phyloP scores from a whole-genome alignment of 2,888 invertebrate species.

The Pseudeuparius sepicola region DNA sequence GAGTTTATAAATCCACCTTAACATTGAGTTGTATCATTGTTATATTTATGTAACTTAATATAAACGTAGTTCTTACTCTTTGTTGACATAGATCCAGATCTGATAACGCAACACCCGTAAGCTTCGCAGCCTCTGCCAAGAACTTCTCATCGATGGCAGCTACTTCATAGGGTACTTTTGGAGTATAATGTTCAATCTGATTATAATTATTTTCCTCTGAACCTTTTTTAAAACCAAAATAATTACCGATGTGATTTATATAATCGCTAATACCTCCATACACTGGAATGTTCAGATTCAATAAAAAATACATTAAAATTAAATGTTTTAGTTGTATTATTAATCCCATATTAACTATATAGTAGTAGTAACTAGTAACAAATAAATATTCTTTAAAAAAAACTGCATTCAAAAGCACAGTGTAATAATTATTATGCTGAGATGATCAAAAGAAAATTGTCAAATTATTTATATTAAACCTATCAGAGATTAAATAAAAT shows the following conservation, averaged over 20 bases:
- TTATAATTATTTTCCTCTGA: constrained; percentile 19
- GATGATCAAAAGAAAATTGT: not conserved
- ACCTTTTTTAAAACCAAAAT: constrained; percentile 25
- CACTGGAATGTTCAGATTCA: too few relatives aligned
- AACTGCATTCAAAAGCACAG: not conserved
- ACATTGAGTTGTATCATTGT: too few relatives aligned
- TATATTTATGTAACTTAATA: too few relatives aligned
- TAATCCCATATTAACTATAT: too few relatives aligned
- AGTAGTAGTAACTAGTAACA: too few relatives aligned
- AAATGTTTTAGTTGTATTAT: too few relatives aligned
- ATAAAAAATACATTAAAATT: too few relatives aligned
- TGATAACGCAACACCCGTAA: constrained; percentile 45
- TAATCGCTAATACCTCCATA: constrained; percentile 23
- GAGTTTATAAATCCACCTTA: too few relatives aligned
- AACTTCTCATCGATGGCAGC: constrained; percentile 50
- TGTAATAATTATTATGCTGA: not conserved
- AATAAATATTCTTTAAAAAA: too few relatives aligned
- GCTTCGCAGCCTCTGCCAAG: constrained; percentile 49
- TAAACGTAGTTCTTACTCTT: constrained; percentile 37
- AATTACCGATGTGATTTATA: constrained; percentile 25
- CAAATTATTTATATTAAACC: not conserved
- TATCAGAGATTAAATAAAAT: not conserved
- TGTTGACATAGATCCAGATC: constrained; percentile 55
- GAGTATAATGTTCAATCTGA: constrained; percentile 26
- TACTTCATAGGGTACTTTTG: constrained; percentile 45